Conservation (phyloP, 2,113 vertebrate species). For the Larimichthys polyactis region DNA sequence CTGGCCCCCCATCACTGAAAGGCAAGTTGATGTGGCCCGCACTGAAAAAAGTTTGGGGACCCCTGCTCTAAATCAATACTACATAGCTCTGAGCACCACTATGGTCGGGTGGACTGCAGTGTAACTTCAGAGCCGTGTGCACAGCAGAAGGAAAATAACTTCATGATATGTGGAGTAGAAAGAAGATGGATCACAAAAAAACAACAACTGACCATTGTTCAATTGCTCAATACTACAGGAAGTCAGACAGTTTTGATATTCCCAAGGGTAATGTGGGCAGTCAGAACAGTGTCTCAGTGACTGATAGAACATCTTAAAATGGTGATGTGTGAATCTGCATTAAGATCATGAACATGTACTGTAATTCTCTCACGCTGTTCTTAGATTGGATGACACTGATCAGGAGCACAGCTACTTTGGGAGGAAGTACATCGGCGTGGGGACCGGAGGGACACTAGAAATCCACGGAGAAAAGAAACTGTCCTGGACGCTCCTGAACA, state of each 20-base stretch:
- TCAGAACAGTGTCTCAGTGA: neutral
- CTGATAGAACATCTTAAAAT: neutral
- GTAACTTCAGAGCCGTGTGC: no score
- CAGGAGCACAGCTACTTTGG: slow-evolving; percentile 91
- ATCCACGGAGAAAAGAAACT: slow-evolving; percentile 91
- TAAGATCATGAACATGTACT: neutral
- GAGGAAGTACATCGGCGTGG: slow-evolving; percentile 92
- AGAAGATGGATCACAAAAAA: no score
- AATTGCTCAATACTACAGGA: no score
- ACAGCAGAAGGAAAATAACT: no score
- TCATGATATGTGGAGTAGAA: no score
- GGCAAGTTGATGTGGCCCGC: no score
- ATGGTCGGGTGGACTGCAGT: no score
- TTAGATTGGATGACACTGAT: slow-evolving; percentile 88
- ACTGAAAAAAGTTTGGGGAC: no score
- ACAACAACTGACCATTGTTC: no score
- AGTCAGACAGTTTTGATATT: neutral
- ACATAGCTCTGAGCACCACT: no score
- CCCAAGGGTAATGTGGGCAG: neutral
- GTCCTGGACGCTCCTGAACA: slow-evolving; percentile 96
- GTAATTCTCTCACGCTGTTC: neutral
- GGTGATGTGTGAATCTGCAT: slow-evolving; percentile 16
- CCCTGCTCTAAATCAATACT: no score
- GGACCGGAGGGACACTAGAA: slow-evolving; percentile 90
- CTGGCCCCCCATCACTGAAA: no score